A percentile compares a stretch with the other conserved stretches of the same genome.
phyloP scores from a whole-genome alignment of 2,888 invertebrate genomes.

The Mythimna ferrago region DNA sequence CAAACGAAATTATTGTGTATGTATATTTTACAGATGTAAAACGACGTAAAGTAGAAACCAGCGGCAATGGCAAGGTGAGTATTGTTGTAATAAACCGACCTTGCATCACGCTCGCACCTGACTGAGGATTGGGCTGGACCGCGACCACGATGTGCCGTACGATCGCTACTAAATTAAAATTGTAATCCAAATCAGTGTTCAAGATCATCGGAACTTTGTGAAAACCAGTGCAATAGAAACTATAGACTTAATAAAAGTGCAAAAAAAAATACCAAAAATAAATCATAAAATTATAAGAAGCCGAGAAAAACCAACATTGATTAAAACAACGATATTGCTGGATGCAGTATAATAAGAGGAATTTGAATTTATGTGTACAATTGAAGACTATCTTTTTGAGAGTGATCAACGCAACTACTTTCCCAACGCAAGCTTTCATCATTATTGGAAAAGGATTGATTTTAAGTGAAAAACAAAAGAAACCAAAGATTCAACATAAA shows the following conservation, averaged over 20 bases:
- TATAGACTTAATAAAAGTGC: constrained; percentile 57
- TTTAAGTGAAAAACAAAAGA: constrained; percentile 9
- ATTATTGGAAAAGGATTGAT: background rate
- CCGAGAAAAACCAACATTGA: background rate
- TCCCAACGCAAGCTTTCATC: background rate
- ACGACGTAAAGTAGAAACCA: constrained; percentile 95
- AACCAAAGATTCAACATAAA: constrained; percentile 6
- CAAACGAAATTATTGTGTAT: background rate
- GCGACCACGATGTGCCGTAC: constrained; percentile 67
- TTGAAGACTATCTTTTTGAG: constrained; percentile 34
- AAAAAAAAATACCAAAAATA: constrained; percentile 24
- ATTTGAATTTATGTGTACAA: constrained; percentile 11
- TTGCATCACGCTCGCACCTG: constrained; percentile 85
- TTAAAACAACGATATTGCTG: constrained; percentile 8
- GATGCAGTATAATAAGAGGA: constrained; percentile 25
- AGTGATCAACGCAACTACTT: constrained; percentile 9
- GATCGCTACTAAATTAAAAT: constrained; percentile 40
- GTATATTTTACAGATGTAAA: constrained; percentile 92
- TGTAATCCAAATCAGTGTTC: constrained; percentile 56
- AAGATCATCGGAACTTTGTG: constrained; percentile 61
- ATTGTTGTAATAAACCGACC: constrained; percentile 89
- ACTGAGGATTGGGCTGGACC: constrained; percentile 92
- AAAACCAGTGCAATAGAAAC: constrained; percentile 59
- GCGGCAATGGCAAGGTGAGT: constrained; percentile 95
- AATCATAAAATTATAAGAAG: constrained; percentile 17